phyloP scores from a whole-genome alignment of 2,888 invertebrate genomes.

The Thalpophila matura region DNA sequence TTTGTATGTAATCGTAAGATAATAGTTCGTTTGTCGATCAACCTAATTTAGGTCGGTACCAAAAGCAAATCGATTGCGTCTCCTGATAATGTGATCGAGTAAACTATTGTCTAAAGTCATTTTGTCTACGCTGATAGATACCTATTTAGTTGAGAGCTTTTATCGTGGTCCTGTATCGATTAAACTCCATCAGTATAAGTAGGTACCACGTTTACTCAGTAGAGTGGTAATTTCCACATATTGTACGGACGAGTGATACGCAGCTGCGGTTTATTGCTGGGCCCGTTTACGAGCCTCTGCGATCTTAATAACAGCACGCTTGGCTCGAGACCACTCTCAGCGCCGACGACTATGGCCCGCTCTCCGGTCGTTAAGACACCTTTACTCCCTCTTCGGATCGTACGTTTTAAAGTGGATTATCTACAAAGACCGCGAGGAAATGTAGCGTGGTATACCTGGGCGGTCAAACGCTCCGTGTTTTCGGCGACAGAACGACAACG shows the following conservation, averaged over 20 bases:
- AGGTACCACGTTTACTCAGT: slow-evolving; percentile 37
- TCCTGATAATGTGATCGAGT: too few species aligned
- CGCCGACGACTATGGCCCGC: slow-evolving; percentile 13
- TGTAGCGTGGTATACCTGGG: slow-evolving; percentile 5
- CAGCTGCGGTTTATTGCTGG: slow-evolving; percentile 75
- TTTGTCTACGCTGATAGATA: neutral
- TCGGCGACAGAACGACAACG: too few species aligned
- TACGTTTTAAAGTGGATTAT: slow-evolving; percentile 48
- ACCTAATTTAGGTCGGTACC: too few species aligned
- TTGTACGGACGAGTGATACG: slow-evolving; percentile 61
- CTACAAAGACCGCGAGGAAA: slow-evolving; percentile 10
- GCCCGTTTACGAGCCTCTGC: slow-evolving; percentile 71
- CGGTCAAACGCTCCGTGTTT: slow-evolving; percentile 1
- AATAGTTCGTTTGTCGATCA: too few species aligned
- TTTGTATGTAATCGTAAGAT: too few species aligned
- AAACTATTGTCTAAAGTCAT: neutral
- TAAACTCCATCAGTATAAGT: slow-evolving; percentile 33
- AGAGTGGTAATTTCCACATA: slow-evolving; percentile 59
- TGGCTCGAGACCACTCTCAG: slow-evolving; percentile 49
- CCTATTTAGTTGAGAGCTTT: neutral
- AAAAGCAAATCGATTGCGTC: too few species aligned
- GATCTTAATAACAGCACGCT: slow-evolving; percentile 72
- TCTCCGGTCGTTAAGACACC: slow-evolving; percentile 40
- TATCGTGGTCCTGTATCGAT: slow-evolving; percentile 8
- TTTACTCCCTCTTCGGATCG: slow-evolving; percentile 32